Evolutionary conservation across 2,113 vertebrate genomes (phyloP).

Genomic region (Anthoscopus minutus): DNA sequence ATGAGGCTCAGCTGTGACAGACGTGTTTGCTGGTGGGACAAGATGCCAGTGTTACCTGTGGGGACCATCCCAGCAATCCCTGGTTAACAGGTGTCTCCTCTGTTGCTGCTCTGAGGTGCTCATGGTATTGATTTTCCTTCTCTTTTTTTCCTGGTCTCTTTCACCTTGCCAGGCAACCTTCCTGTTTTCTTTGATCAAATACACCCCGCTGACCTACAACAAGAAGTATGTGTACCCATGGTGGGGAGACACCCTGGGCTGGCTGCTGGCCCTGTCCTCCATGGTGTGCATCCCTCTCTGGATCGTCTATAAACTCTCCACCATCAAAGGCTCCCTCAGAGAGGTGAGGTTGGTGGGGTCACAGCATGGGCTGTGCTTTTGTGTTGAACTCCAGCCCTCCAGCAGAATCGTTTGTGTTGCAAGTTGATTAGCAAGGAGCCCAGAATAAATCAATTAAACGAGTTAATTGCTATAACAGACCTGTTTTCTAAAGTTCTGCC

Average conservation of each 20-base stretch:
- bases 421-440: neutral
- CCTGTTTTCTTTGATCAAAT: conserved; percentile 91
- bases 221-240: conserved; percentile 91
- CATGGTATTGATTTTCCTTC: neutral
- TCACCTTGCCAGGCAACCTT: conserved; percentile 82
- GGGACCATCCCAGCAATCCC: neutral
- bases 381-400: neutral
- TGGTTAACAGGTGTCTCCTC: neutral
- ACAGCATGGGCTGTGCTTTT: neutral
- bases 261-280: conserved; percentile 90
- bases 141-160: neutral
- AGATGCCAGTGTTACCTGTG: neutral
- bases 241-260: conserved; percentile 92
- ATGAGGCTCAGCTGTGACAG: neutral
- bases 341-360: conserved; percentile 72
- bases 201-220: conserved; percentile 92
- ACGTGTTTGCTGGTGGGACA: neutral
- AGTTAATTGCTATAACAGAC: neutral
- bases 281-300: conserved; percentile 90
- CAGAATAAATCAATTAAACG: neutral
- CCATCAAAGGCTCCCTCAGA: conserved; percentile 82
- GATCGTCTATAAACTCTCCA: conserved; percentile 77
- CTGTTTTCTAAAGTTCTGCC: neutral
- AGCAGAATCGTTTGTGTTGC: neutral
- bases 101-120: neutral